These are phyloP conservation scores for Istiophorus platypterus DNA, from an alignment of 2,113 vertebrate species.

Conservation along the genomic window DNA sequence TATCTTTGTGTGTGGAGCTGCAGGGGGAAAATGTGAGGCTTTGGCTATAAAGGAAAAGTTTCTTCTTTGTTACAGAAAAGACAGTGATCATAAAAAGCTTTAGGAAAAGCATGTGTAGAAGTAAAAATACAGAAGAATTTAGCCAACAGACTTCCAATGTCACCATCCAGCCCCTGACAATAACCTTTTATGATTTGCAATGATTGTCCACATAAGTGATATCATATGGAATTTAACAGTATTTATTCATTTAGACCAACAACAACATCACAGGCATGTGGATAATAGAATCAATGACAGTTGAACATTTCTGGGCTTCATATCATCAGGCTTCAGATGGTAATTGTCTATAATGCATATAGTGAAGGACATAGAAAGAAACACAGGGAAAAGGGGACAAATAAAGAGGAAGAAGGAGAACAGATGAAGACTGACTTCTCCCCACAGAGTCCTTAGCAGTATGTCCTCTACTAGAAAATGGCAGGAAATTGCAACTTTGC, in stretches of 20 bases:
- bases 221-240: slow-evolving; percentile 25
- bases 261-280: slow-evolving; percentile 34
- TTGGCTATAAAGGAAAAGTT: slow-evolving; percentile 37
- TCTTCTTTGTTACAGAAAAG: slow-evolving; percentile 23
- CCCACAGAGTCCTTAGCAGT: slow-evolving; percentile 1
- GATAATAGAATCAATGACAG: slow-evolving; percentile 38
- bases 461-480: slow-evolving; percentile 38
- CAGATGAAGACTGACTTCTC: slow-evolving; percentile 2
- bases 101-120: background rate
- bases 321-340: slow-evolving; percentile 40
- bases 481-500: slow-evolving; percentile 69
- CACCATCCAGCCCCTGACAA: slow-evolving; percentile 1
- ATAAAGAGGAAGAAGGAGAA: slow-evolving; percentile 31
- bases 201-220: slow-evolving; percentile 15
- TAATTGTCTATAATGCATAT: slow-evolving; percentile 36
- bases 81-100: slow-evolving; percentile 8
- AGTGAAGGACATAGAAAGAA: slow-evolving; percentile 23
- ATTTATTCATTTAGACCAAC: slow-evolving; percentile 48
- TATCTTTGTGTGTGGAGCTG: slow-evolving; percentile 45
- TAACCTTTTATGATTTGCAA: background rate
- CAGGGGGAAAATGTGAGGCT: slow-evolving; percentile 37
- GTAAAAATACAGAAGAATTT: slow-evolving; percentile 6
- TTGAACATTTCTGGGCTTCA: slow-evolving; percentile 47
- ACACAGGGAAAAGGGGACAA: slow-evolving; percentile 7
- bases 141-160: background rate